Percentiles rank a stretch among this genome's conserved stretches.
These are phyloP conservation scores for Agapornis roseicollis DNA, from an alignment of 2,113 vertebrate genomes.

Conservation along the genomic window DNA sequence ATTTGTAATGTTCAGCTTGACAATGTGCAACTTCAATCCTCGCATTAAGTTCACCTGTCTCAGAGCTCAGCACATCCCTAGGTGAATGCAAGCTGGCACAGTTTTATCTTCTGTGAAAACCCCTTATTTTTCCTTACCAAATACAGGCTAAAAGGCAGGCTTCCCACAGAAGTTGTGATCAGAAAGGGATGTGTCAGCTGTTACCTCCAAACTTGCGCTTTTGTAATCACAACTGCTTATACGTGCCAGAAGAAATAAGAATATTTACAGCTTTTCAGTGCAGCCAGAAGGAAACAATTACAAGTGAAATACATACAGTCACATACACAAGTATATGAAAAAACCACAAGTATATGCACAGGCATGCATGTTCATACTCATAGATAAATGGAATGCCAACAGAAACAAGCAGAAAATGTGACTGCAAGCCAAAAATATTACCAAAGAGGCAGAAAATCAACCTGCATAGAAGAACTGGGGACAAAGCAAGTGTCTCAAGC, in stretches of 20 bases:
- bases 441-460: not conserved
- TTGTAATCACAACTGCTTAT: conserved; percentile 8
- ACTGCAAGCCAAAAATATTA: not conserved
- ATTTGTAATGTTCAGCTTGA: not conserved
- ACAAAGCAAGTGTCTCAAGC: not conserved
- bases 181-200: conserved; percentile 15
- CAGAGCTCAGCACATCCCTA: not conserved
- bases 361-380: accelerated
- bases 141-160: not conserved
- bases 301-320: not conserved
- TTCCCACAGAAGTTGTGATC: not conserved
- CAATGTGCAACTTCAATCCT: not conserved
- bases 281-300: not conserved
- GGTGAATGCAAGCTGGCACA: not conserved
- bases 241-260: conserved; percentile 3
- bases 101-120: not conserved
- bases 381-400: not conserved
- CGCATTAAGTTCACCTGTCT: not conserved
- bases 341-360: not conserved
- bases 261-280: not conserved
- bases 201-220: not conserved
- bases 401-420: not conserved
- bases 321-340: not conserved
- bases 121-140: not conserved
- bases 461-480: not conserved